Base-by-base conservation (phyloP, 2,888 invertebrate species). In the Dinocampus coccinellae region DNA sequence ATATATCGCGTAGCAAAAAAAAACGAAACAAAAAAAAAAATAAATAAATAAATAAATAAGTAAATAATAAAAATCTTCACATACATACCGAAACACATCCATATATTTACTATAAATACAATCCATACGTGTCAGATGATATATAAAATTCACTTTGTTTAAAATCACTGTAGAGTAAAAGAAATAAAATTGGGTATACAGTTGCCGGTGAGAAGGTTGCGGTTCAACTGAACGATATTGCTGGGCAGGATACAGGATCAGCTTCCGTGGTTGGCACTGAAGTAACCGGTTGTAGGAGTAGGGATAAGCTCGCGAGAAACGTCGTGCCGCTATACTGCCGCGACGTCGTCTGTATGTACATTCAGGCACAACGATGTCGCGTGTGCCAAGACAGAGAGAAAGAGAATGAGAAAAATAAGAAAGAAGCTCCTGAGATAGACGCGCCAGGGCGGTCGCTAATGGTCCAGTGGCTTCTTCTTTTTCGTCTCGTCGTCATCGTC, bases 141-240 rank as follows among this genome's bases (percentile, higher is more conserved):
- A n/a, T n/a, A n/a, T n/a, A n/a, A n/a, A n/a, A n/a, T n/a, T n/a
- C n/a, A n/a, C n/a, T n/a, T n/a, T n/a, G 57, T 66, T 42, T 66
- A n/a, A 66, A 66, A 52, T 33, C n/a, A n/a, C 29, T 55, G 26
- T 26, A 55, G 24, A n/a, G n/a, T 55, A 47, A 16, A 7, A 42
- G 26, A 58, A 67, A 58, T 24, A n/a, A 33, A n/a, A n/a, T n/a
- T n/a, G 26, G 42, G 58, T 26, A 42, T 67, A 36, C 60, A 52
- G 58, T 34, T 33, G 36, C 75, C 78, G 75, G 80, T 74, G 75
- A 80, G 83, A 80, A 83, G 82, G 81, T 79, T 82, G 80, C 81
- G 78, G 79, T 78, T 76, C 82, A 82, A 84, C 84, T 83, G 83
- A 79, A 80, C 83, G 83, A 84, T 82, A 84, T 83, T 83, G 83